Conservation (phyloP, 1,140 invertebrate species). For the Antheraea pernyi region DNA sequence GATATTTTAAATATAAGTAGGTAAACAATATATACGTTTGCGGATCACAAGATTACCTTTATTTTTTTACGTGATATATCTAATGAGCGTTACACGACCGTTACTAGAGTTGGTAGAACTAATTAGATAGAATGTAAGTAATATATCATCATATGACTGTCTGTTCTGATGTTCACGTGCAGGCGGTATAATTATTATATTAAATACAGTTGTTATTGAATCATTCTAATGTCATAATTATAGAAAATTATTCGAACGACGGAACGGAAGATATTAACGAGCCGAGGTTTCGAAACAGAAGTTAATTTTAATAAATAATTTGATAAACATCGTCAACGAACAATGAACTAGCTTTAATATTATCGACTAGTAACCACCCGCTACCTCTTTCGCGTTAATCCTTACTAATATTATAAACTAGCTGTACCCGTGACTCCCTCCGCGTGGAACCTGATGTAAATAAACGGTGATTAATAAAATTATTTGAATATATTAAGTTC, state of each 20-base stretch:
- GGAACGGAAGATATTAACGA: not conserved
- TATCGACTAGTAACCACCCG: too few species aligned
- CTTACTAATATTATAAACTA: too few species aligned
- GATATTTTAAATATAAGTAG: not conserved
- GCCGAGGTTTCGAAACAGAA: not conserved
- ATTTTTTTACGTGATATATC: conserved; percentile 20
- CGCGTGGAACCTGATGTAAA: too few species aligned
- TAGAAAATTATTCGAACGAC: not conserved
- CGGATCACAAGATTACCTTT: conserved; percentile 10
- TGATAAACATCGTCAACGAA: not conserved
- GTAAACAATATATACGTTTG: conserved; percentile 6
- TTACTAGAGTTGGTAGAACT: conserved; percentile 11
- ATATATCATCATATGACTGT: conserved; percentile 20
- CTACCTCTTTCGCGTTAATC: too few species aligned
- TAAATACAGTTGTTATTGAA: conserved; percentile 2
- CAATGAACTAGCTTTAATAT: too few species aligned
- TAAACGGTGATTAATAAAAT: too few species aligned
- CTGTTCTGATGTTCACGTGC: conserved; percentile 12
- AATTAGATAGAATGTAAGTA: conserved; percentile 14
- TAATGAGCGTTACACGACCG: conserved; percentile 21
- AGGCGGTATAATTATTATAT: conserved; percentile 8
- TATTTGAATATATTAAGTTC: too few species aligned
- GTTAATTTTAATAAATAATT: not conserved
- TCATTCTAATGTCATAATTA: conserved; percentile 6
- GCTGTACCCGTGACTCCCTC: too few species aligned